A percentile compares a stretch with the other conserved stretches of the same genome.
phyloP scores from a whole-genome alignment of 2,113 vertebrate species.

The Hystrix cristata region DNA sequence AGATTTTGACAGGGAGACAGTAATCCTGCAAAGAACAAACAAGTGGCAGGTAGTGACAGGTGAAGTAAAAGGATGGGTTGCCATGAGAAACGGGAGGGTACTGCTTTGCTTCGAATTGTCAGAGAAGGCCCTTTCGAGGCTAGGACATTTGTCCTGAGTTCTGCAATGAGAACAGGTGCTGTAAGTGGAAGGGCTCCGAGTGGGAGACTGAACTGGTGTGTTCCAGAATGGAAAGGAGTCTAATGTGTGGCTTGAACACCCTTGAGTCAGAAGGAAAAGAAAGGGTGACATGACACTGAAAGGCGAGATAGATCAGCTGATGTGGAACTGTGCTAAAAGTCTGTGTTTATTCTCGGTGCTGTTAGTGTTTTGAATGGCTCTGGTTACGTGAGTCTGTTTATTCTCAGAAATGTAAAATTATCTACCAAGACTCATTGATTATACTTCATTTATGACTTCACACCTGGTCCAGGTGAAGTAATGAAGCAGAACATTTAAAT shows the following conservation, averaged over 20 bases:
- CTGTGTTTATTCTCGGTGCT: not conserved
- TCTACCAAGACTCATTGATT: not conserved
- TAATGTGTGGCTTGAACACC: not conserved
- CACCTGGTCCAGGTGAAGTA: not conserved
- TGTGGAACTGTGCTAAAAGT: not conserved
- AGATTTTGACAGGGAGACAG: not conserved
- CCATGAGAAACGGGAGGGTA: not conserved
- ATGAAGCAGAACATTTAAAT: not conserved
- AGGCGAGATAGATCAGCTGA: not conserved
- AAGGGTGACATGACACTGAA: not conserved
- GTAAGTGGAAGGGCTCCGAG: not conserved
- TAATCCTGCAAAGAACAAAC: not conserved
- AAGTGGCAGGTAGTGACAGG: not conserved
- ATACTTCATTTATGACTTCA: not conserved
- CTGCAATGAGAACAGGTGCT: not conserved
- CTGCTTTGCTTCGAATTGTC: not conserved
- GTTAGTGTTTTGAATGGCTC: not conserved
- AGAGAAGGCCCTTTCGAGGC: not conserved
- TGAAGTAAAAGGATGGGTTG: not conserved
- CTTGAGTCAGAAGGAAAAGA: not conserved
- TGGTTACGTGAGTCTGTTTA: not conserved
- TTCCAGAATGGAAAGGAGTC: not conserved
- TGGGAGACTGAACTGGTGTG: not conserved
- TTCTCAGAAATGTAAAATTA: not conserved
- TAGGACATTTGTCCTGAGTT: not conserved